Evolutionary conservation across 1,140 invertebrate genomes (phyloP).

Genomic region (Drosophila nigrodunni): DNA sequence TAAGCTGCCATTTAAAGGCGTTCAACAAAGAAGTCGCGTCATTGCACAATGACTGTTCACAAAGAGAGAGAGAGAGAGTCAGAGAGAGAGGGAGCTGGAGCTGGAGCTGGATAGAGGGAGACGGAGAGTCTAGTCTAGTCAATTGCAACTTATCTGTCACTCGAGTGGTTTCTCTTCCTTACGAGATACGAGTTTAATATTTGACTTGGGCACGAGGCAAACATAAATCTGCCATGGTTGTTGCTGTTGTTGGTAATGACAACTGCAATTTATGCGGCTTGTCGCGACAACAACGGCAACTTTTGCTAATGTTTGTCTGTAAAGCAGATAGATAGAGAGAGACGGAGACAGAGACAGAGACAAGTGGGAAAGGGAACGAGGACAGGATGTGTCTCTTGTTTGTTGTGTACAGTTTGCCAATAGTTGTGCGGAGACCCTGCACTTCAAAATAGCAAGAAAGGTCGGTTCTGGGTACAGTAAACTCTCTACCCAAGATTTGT

Average conservation of each 20-base stretch:
- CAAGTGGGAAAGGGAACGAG: not conserved
- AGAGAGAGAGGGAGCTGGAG: not conserved
- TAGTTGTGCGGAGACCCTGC: conserved; percentile 34
- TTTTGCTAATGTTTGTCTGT: conserved; percentile 24
- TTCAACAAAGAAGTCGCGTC: conserved; percentile 9
- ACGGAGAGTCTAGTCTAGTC: conserved; percentile 7
- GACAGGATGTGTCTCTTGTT: conserved; percentile 4
- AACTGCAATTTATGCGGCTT: conserved; percentile 66
- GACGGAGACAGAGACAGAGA: conserved; percentile 1
- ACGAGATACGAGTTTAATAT: conserved; percentile 35
- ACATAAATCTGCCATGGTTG: conserved; percentile 69
- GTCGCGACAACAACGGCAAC: conserved; percentile 42
- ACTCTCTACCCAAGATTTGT: too few relatives aligned
- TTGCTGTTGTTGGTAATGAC: conserved; percentile 58
- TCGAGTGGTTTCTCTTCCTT: conserved; percentile 18
- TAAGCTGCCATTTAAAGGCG: conserved; percentile 33
- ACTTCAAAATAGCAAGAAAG: too few relatives aligned
- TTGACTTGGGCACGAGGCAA: conserved; percentile 70
- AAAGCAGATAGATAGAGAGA: not conserved
- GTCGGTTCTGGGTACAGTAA: too few relatives aligned
- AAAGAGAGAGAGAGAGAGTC: not conserved
- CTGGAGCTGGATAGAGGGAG: not conserved
- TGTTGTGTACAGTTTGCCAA: conserved; percentile 41
- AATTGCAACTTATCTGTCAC: conserved; percentile 40
- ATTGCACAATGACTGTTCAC: conserved; percentile 16